Base-by-base conservation (phyloP, 1,140 invertebrate genomes). In the Neodiprion pinetum region DNA sequence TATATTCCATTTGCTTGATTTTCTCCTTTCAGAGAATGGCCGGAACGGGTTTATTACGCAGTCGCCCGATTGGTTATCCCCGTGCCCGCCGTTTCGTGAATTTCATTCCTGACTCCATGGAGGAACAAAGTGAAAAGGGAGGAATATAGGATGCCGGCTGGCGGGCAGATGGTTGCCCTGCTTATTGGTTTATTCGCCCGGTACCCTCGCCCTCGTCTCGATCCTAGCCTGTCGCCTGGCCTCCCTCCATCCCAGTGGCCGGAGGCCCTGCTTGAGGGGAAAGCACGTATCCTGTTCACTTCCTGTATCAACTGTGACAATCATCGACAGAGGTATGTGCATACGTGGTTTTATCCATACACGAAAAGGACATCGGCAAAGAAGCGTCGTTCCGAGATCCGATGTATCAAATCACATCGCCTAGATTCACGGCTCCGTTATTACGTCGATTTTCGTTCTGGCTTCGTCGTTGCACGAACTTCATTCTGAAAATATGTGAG, bases 151-250 rank as follows among this genome's bases (percentile, higher is more conserved):
- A 84, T 85, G 85, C 87, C 87, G 87, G 86, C 85, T 88, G 87
- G 84, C 81, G 83, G 88, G 87, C 87, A 88, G 87, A 88, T 88
- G 87, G 86, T 86, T 87, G 84, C 82, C 80, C 81, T 87, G 86
- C 87, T 88, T 88, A 88, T 88, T 88, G 87, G 87, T 88, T 88
- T 85, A 87, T 86, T 88, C 83, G 82, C 83, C 53, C 77, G 85
- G 80, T 79, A 61, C 53, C 53, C 53, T 83, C 82, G 82, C 17
- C 80, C 83, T 84, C 72, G 76, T 83, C 84, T 80, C 79, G 80
- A 82, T 81, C 79, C 79, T 75, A 78, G 75, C 74, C 71, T 77
- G 74, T 73, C 79, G 75, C 73, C 75, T 23, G 72, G 40, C 74
- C 72, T 48, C 65, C 48, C 47, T 9, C 10, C 66, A 75, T 73